Base-by-base conservation (phyloP, 2,888 invertebrate species). In the Dasypolia templi region DNA sequence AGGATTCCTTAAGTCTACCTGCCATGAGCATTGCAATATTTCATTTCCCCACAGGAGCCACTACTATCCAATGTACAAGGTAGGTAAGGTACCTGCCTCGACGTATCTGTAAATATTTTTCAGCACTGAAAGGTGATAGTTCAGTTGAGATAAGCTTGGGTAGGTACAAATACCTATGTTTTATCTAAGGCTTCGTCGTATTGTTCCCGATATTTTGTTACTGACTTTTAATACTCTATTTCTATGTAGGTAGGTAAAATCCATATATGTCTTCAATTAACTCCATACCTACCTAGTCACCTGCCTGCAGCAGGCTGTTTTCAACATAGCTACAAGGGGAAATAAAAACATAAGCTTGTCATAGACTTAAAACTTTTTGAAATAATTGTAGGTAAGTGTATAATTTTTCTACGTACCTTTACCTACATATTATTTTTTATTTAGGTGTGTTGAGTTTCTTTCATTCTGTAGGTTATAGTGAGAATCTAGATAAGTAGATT, bases 101-200 rank as follows among this genome's bases (percentile, higher is more conserved):
- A 14, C 17, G 22, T 56, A 39, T 32, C 6, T 17, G 17, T 9
- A 53, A 44, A 55, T n/a, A 62, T 55, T 39, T 61, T 39, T 26
- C 55, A 74, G 55, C 7, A 39, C 46, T 39, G 35, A 29, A 74
- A 56, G 39, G 46, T 42, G 11, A 63, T 19, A 74, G 19, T 64
- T 72, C 35, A 39, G n/a, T 22, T 46, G 7, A 26, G 29, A 75
- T 64, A 74, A 55, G 46, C 55, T 55, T n/a, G 46, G 5, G n/a
- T 5, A 46, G 9, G 35, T 35, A n/a, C 44, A 62, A 32, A 44
- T 42, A 42, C 17, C 17, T 29, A n/a, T 42, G 22, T 6, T 55
- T 44, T 70, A 69, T 44, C n/a, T n/a, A n/a, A n/a, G n/a, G 32
- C 29, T n/a, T 53, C 42, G 26, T 53, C 14, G 32, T 69, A 26